Evolutionary conservation across 2,888 invertebrate genomes (phyloP).

Genomic region (Apamea anceps): DNA sequence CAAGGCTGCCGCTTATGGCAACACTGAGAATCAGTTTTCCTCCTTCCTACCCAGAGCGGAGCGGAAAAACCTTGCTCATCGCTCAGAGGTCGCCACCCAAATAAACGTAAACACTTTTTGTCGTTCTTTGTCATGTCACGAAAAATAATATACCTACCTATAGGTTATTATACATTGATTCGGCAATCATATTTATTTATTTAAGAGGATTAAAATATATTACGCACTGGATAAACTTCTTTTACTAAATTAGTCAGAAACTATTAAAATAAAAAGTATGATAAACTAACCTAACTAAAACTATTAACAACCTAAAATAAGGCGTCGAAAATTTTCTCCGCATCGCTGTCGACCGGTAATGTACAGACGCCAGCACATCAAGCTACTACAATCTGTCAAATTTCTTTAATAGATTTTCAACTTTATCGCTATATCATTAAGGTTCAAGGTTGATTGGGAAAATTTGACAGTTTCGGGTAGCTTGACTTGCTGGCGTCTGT

Average conservation of each 20-base stretch:
- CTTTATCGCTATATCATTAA: too few species aligned
- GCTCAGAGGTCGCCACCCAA: slow-evolving; percentile 80
- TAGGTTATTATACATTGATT: slow-evolving; percentile 61
- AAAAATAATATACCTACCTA: slow-evolving; percentile 56
- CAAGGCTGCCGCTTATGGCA: slow-evolving; percentile 81
- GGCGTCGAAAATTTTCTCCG: background rate
- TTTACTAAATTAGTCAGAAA: background rate
- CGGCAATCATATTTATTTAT: slow-evolving; percentile 2
- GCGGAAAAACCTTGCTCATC: slow-evolving; percentile 87
- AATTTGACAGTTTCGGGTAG: too few species aligned
- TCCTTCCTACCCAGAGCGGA: slow-evolving; percentile 81
- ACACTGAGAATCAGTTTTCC: slow-evolving; percentile 82
- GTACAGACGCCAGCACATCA: too few species aligned
- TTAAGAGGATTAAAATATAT: background rate
- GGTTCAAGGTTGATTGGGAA: too few species aligned
- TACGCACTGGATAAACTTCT: background rate
- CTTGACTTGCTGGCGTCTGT: too few species aligned
- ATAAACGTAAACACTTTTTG: slow-evolving; percentile 78
- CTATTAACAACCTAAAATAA: background rate
- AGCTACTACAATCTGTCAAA: too few species aligned
- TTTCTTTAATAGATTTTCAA: too few species aligned
- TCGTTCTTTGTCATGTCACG: slow-evolving; percentile 67
- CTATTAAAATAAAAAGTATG: background rate
- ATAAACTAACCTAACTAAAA: background rate
- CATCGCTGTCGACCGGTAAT: background rate